Base-by-base conservation (phyloP, 1,140 invertebrate genomes). In the Zaprionus inermis region DNA sequence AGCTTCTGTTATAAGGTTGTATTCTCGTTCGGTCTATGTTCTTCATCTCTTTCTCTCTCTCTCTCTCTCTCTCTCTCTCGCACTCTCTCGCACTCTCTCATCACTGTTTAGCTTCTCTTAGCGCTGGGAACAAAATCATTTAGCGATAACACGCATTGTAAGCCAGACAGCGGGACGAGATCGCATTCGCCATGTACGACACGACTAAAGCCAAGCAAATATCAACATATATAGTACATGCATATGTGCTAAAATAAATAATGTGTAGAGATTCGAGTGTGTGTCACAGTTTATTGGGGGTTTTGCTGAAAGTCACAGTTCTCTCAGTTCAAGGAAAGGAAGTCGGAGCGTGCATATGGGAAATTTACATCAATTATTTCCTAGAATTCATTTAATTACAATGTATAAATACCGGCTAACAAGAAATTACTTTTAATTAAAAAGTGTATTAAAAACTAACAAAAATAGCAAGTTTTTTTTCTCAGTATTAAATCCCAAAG, bases 111-210 rank as follows among this genome's bases (percentile, higher is more conserved):
- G 64, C 74, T 76, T 68, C 51, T 71, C 70, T 75, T 14, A 56
- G 28, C 22, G 59, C 28, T 34, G 36, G 59, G 58, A 65, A 60
- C 58, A 76, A 72, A 72, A 66, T 18, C 44, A 57, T 41, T 52
- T 20, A 12, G 60, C 49, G 57, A 58, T 57, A 65, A 51, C 20
- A 28, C 16, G 56, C 67, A 70, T 66, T 57, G 49, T 61, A 52
- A 11, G 58, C 44, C 60, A 78, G 76, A 75, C 76, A 58, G 67
- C 60, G n/a, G 54, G 67, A 54, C 72, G 72, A 60, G 72, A 60
- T 73, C 49, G 20, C 11, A 55, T 24, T 63, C 10, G 34, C 46
- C 18, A 22, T n/a, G n/a, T 11, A n/a, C 12, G 24, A 12, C 57
- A 14, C 36, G 61, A 34, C 11, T 44, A 22, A 49, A 49, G 24